Evolutionary conservation across 2,797 vertebrate species (phyloP), one percentile per base, ranked within the genome.

Genomic region (Xiphophorus birchmanni): DNA sequence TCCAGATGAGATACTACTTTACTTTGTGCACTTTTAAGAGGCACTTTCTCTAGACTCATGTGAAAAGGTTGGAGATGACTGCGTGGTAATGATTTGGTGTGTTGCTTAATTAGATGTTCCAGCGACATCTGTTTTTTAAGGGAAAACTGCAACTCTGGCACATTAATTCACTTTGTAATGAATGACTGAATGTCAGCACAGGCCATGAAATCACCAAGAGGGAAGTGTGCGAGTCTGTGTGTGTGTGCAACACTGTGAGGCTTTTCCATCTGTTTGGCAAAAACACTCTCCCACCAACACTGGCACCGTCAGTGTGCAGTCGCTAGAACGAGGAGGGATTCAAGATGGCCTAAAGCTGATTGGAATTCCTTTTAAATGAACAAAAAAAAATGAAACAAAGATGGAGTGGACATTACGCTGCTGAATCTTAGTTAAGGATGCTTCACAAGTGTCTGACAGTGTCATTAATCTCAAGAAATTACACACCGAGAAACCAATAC

Each of bases 211-310:
- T 94, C 90, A 92, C 87, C 88, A 83, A 91, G 90, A 92, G 90
- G 82, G 90, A 88, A 88, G 89, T 81, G 69, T 92, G 90, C 84
- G 87, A 91, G 88, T 86, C 65, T 90, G 45, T 81, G 87, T 81
- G 89, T 87, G 92, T 89, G 93, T 89, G 92, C 90, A 92, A 88
- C 84, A 93, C 91, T 89, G 89, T 95, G 93, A 93, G 80, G 90
- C 92, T 94, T 94, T 93, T 95, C 94, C 94, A 95, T 95, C 94
- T 95, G 94, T 94, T 94, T 94, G 91, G 89, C 92, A 92, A 92
- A 92, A 95, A 92, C 88, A 90, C 85, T 90, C 85, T 83, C 85
- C 82, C 75, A 91, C 91, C 86, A 80, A 93, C 89, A 84, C 89
- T 91, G 91, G 88, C 91, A 89, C 85, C 83, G 73, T 86, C 45